A percentile compares a stretch with the other conserved stretches of the same genome.
phyloP scores from a whole-genome alignment of 1,140 invertebrate genomes.

The Caenorhabditis tropicalis region DNA sequence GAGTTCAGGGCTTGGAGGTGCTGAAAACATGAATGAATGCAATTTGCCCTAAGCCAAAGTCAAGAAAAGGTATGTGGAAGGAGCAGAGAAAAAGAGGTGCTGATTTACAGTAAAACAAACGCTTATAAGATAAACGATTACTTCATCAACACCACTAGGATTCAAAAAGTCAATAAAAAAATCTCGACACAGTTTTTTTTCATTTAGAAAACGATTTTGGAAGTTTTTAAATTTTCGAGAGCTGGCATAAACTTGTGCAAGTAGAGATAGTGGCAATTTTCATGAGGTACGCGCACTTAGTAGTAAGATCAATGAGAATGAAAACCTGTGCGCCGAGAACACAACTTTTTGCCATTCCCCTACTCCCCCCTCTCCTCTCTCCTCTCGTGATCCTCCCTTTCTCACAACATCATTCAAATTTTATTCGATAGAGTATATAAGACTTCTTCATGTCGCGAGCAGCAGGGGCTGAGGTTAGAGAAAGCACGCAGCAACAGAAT shows the following conservation, averaged over 20 bases:
- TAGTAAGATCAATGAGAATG: conserved; percentile 10
- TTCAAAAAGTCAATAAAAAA: too few relatives aligned
- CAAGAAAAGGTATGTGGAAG: neutral
- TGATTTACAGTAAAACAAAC: too few relatives aligned
- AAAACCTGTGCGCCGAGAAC: neutral
- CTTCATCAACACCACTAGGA: too few relatives aligned
- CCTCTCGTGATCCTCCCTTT: too few relatives aligned
- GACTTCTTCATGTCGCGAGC: neutral
- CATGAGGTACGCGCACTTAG: neutral
- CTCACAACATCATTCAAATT: conserved; percentile 24
- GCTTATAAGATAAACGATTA: too few relatives aligned
- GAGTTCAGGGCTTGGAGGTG: neutral
- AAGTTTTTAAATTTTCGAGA: too few relatives aligned
- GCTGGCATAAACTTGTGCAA: too few relatives aligned
- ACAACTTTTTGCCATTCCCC: neutral
- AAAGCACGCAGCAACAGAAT: neutral
- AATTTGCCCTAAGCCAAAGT: neutral
- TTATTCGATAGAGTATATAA: conserved; percentile 43
- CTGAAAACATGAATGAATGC: neutral
- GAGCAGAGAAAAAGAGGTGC: too few relatives aligned
- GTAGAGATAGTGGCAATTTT: too few relatives aligned
- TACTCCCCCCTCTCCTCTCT: neutral
- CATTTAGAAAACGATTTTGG: too few relatives aligned
- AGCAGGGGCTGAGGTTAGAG: neutral
- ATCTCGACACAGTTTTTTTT: too few relatives aligned